Percentiles rank a stretch among this genome's conserved stretches.
Evolutionary conservation across 2,888 invertebrate genomes (phyloP).

Genomic region (Copidosoma aretas): DNA sequence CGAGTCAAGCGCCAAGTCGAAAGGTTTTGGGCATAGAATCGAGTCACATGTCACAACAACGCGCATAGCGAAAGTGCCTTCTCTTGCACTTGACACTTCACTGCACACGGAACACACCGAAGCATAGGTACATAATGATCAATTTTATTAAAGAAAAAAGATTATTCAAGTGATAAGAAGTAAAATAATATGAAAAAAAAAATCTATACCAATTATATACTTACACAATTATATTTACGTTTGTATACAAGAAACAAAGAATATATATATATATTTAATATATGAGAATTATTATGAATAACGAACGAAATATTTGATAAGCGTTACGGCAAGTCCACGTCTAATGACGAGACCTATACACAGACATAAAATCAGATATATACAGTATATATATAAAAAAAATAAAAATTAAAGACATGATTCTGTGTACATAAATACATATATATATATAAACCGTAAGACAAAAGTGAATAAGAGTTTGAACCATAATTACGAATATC

Average conservation of each 20-base stretch:
- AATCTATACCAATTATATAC: slow-evolving; percentile 45
- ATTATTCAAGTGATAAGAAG: slow-evolving; percentile 33
- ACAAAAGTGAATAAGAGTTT: slow-evolving; percentile 45
- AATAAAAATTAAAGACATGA: slow-evolving; percentile 33
- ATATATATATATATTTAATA: slow-evolving; percentile 41
- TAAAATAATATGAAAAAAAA: slow-evolving; percentile 34
- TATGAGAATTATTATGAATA: slow-evolving; percentile 40
- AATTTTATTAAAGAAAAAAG: slow-evolving; percentile 10
- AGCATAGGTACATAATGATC: slow-evolving; percentile 33
- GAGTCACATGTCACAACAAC: slow-evolving; percentile 45
- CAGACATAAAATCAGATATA: too few relatives aligned
- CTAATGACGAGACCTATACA: slow-evolving; percentile 54
- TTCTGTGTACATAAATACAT: slow-evolving; percentile 45
- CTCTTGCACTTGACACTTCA: slow-evolving; percentile 60
- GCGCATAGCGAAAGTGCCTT: slow-evolving; percentile 61
- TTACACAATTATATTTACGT: slow-evolving; percentile 41
- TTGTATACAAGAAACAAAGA: slow-evolving; percentile 37
- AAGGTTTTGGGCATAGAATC: slow-evolving; percentile 45
- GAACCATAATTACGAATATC: slow-evolving; percentile 49
- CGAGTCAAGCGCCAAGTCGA: slow-evolving; percentile 38
- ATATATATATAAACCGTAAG: slow-evolving; percentile 39
- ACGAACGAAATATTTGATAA: slow-evolving; percentile 41
- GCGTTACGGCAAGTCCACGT: slow-evolving; percentile 55
- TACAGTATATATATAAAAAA: slow-evolving; percentile 37
- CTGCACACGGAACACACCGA: slow-evolving; percentile 46